Conservation (phyloP, 2,113 vertebrate species). For the Myanophis thanlyinensis region DNA sequence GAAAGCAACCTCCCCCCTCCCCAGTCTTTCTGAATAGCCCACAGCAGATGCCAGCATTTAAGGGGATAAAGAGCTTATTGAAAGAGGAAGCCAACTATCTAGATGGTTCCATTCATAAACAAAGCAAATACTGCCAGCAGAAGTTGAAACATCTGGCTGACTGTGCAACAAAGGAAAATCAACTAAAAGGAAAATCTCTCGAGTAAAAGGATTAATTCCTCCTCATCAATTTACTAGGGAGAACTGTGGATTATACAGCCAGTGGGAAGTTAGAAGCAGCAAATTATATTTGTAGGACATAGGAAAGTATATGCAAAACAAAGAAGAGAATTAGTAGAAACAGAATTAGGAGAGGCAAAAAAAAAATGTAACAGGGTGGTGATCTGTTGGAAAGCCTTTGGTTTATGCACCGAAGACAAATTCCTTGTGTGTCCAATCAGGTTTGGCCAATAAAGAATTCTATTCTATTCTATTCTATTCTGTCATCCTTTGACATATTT, state of each 20-base stretch:
- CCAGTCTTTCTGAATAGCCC: too few species aligned
- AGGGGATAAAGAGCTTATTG: too few species aligned
- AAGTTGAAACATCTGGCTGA: too few species aligned
- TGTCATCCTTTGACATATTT: neutral
- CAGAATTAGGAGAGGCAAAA: neutral
- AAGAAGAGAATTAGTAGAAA: neutral
- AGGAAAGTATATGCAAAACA: neutral
- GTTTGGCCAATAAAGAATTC: too few species aligned
- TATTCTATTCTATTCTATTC: too few species aligned
- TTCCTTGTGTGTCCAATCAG: too few species aligned
- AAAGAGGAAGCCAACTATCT: too few species aligned
- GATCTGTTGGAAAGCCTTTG: neutral
- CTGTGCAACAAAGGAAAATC: neutral
- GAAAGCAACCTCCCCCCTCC: too few species aligned
- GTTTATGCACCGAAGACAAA: too few species aligned
- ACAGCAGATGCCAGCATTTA: too few species aligned
- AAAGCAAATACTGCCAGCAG: too few species aligned
- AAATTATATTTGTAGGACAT: neutral
- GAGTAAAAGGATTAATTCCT: neutral
- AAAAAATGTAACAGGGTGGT: neutral
- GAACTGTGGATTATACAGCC: neutral
- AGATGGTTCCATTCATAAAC: too few species aligned
- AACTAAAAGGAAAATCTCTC: neutral
- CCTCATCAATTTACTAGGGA: neutral
- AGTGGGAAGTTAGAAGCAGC: neutral